Evolutionary conservation across 2,797 vertebrate species (phyloP).

Genomic region (Acrossocheilus wenchowensis): DNA sequence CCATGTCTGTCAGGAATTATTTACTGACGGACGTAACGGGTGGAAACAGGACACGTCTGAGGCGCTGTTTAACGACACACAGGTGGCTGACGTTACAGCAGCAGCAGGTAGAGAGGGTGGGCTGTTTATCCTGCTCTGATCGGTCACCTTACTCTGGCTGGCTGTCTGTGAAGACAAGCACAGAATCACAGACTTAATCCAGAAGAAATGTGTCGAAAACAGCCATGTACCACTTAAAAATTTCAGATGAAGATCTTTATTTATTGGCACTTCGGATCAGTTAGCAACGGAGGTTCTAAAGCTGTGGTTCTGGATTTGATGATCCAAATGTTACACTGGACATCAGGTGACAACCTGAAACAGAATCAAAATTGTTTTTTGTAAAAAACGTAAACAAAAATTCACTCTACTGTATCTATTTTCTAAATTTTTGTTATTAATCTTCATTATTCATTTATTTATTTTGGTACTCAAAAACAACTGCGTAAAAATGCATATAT

Average conservation of each 20-base stretch:
- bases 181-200: not conserved
- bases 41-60: conserved; percentile 45
- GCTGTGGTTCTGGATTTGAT: too few species aligned
- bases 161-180: conserved; percentile 16
- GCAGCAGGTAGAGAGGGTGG: conserved; percentile 14
- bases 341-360: too few species aligned
- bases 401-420: too few species aligned
- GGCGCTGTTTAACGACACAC: conserved; percentile 16
- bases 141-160: conserved; percentile 6
- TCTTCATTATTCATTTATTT: too few species aligned
- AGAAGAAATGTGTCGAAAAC: not conserved
- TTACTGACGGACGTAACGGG: conserved; percentile 48
- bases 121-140: conserved; percentile 11
- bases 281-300: too few species aligned
- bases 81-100: conserved; percentile 26
- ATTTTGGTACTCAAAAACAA: too few species aligned
- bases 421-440: too few species aligned
- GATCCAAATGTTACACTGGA: too few species aligned
- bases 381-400: too few species aligned
- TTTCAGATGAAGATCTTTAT: not conserved
- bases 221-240: not conserved
- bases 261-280: not conserved
- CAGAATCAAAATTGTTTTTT: too few species aligned
- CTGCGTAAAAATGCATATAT: too few species aligned
- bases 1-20: conserved; percentile 52